A percentile compares a stretch with the other conserved stretches of the same genome.
Evolutionary conservation across 30 jellyfish, hydroid and myxozoan genomes (phyloP).

Genomic region (Aurelia aurita): DNA sequence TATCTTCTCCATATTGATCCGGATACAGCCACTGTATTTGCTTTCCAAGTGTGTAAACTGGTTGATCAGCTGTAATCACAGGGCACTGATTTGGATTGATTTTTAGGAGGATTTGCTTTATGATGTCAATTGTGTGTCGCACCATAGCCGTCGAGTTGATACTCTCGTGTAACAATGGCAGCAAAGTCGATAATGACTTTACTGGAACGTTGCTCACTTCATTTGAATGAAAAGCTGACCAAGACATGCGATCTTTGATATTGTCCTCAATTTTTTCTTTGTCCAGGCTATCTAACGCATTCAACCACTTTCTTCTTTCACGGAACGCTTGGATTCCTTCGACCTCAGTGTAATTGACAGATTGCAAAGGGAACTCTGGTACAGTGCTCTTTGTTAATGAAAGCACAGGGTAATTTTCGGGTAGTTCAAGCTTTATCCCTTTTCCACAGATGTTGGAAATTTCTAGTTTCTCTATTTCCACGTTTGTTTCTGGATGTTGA

Average conservation of each 20-base stretch:
- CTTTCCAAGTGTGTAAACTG: neutral
- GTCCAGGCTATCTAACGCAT: neutral
- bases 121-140: constrained; percentile 30
- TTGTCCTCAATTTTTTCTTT: constrained; percentile 3
- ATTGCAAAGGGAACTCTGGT: neutral
- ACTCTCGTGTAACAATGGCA: constrained; percentile 49
- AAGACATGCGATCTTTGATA: constrained; percentile 4
- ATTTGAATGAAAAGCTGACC: constrained; percentile 10
- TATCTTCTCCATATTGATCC: constrained; percentile 2
- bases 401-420: neutral
- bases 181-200: neutral
- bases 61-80: constrained; percentile 36
- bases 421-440: constrained; percentile 10
- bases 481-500: constrained; percentile 25
- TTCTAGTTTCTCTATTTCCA: neutral
- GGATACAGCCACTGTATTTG: constrained; percentile 48
- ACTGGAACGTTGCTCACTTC: neutral
- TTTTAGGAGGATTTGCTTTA: constrained; percentile 9
- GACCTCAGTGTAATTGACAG: neutral
- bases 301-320: neutral
- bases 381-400: neutral
- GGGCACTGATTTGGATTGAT: constrained; percentile 42
- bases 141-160: constrained; percentile 60
- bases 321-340: too few relatives aligned
- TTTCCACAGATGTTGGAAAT: neutral